These are phyloP conservation scores for Anser brachyrhynchus DNA, from an alignment of 2,113 vertebrate species.

Conservation along the genomic window DNA sequence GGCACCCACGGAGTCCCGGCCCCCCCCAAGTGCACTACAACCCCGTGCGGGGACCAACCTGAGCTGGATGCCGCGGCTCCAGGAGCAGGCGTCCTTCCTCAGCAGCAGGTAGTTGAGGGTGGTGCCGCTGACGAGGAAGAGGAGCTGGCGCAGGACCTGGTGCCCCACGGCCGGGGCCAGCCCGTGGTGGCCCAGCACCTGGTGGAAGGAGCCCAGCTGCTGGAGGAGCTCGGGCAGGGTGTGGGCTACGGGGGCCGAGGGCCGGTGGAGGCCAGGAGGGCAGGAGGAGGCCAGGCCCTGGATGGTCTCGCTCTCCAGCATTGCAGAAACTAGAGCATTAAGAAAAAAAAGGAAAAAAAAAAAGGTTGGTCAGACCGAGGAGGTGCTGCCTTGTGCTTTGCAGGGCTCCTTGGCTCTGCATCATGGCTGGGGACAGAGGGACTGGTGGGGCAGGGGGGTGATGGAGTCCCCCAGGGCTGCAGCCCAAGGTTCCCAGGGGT, in stretches of 20 bases:
- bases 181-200: constrained; percentile 53
- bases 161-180: constrained; percentile 63
- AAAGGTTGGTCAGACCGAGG: accelerated
- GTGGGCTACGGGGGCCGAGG: background rate
- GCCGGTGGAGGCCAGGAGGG: constrained; percentile 23
- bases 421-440: accelerated
- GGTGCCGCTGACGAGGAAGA: constrained; percentile 70
- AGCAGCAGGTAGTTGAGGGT: constrained; percentile 82
- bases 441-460: accelerated
- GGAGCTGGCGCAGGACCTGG: constrained; percentile 79
- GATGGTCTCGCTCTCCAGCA: constrained; percentile 83
- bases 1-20: accelerated
- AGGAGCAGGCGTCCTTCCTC: constrained; percentile 81
- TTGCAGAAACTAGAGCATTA: constrained; percentile 67
- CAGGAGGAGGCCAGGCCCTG: constrained; percentile 62
- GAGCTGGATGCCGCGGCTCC: constrained; percentile 81
- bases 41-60: constrained; percentile 32
- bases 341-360: background rate
- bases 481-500: background rate
- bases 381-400: accelerated
- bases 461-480: background rate
- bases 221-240: constrained; percentile 75
- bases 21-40: accelerated
- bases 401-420: accelerated
- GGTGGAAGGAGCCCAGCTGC: constrained; percentile 69